Base-by-base conservation (phyloP, 2,797 vertebrate genomes). In the Loris lydekkerianus region DNA sequence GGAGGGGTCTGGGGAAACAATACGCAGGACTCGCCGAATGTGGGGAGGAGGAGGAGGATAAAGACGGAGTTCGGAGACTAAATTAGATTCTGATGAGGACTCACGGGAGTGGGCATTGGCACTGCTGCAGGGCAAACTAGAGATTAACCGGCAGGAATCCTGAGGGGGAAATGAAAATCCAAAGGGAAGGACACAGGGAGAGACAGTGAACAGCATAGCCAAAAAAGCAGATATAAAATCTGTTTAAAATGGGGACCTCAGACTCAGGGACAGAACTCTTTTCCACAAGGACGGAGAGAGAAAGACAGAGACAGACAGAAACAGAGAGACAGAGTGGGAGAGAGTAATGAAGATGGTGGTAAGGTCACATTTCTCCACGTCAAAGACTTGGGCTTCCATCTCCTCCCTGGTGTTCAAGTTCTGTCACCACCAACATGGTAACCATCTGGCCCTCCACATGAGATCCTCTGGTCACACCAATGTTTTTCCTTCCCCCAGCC, bases 401-500 rank as follows among this genome's bases (percentile, higher is more conserved):
- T 23, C 53, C 67, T 77, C 34, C 58, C 63, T 7, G 5, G 61
- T 17, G 75, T 53, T 75, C 11, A 1, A 27, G 37, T 60, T 27
- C 53, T 11, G 2, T 40, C 60, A 27, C n/a, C 70, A 27, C 53
- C 21, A 1, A 9, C 87, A 86, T 31, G n/a, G 46, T 78, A 84
- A 13, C 77, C 86, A 93, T 75, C 91, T 89, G 92, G 40, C 10
- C 4, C 1, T 53, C 31, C 1, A 0, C 78, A 53, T 1, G 4
- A 27, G 7, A 20, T 40, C 29, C 7, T 34, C 40, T 34, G 6
- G 29, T 21, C 4, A 31, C 1, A 2, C 31, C 2, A 4, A 80
- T 46, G 80, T 60, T 96, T 96, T 91, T 93, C 96, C 96, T 91
- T 37, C 15, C 20, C 18, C 29, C 13, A 0, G n/a, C 25, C 78